phyloP scores from a whole-genome alignment of 2,113 vertebrate species.

The Thinocorus orbignyianus region DNA sequence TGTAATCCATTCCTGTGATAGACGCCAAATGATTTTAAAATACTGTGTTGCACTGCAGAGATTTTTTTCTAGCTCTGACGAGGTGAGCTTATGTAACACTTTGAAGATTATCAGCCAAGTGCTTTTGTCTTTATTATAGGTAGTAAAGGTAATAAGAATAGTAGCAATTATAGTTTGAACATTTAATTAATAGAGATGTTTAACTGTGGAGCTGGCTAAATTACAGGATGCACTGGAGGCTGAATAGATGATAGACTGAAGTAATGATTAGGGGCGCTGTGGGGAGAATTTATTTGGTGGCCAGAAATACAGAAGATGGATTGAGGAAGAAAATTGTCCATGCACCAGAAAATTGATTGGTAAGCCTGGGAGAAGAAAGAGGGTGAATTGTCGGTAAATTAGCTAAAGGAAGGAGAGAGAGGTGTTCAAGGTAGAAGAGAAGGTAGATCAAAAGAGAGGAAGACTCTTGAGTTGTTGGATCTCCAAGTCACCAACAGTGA shows the following conservation, averaged over 20 bases:
- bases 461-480: background rate
- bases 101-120: background rate
- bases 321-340: background rate
- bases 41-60: background rate
- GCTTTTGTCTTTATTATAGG: background rate
- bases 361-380: background rate
- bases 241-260: background rate
- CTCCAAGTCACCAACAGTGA: background rate
- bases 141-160: background rate
- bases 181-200: background rate
- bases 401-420: background rate
- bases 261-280: background rate
- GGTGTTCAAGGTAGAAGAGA: background rate
- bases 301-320: background rate
- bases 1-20: conserved; percentile 34
- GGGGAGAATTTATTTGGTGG: background rate
- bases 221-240: background rate
- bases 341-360: background rate
- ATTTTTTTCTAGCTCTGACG: background rate
- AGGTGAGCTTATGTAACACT: background rate
- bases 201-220: background rate
- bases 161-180: background rate
- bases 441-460: background rate
- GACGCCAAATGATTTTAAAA: conserved; percentile 18
- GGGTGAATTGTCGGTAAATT: background rate